Evolutionary conservation across 2,113 vertebrate species (phyloP).

Genomic region (Cyanoramphus novaezelandiae): DNA sequence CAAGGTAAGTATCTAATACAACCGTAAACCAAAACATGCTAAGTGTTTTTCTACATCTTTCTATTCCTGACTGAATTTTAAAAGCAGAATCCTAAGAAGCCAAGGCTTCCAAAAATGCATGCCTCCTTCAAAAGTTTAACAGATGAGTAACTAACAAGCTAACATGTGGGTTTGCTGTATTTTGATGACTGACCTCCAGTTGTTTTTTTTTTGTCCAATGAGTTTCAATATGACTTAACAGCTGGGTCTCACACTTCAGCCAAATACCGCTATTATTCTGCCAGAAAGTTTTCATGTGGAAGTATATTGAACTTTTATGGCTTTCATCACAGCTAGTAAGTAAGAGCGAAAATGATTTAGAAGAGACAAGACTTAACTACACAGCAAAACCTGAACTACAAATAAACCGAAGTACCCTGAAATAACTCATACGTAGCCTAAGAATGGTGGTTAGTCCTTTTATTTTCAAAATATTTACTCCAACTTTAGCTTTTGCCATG

Average conservation of each 20-base stretch:
- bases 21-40: background rate
- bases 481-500: background rate
- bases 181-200: background rate
- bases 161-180: background rate
- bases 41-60: background rate
- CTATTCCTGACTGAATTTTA: background rate
- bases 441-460: background rate
- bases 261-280: background rate
- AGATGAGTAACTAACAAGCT: background rate
- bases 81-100: background rate
- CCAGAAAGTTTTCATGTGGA: conserved; percentile 8
- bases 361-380: background rate
- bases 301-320: background rate
- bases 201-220: background rate
- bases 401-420: background rate
- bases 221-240: background rate
- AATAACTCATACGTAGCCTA: background rate
- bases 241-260: background rate
- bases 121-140: background rate
- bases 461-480: conserved; percentile 2
- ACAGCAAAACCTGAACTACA: background rate
- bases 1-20: background rate
- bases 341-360: background rate
- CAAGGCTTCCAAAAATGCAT: background rate
- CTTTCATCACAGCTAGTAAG: conserved; percentile 4